Evolutionary conservation across 2,797 vertebrate genomes (phyloP).

Genomic region (Antrozous pallidus): DNA sequence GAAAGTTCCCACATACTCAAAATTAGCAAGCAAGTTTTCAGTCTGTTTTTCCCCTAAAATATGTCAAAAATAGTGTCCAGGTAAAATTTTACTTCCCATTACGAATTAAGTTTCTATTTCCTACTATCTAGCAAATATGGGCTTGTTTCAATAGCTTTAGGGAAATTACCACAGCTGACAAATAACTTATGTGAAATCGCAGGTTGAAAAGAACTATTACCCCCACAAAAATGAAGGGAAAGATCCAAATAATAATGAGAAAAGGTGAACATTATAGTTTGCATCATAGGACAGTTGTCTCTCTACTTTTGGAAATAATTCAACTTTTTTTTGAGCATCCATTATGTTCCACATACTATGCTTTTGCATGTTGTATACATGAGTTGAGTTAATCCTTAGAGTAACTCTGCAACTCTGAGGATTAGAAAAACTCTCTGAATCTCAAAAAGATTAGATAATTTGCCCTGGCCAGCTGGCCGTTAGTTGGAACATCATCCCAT

Average conservation of each 20-base stretch:
- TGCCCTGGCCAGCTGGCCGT: neutral
- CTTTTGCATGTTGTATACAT: neutral
- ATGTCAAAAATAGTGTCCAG: neutral
- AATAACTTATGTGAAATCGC: neutral
- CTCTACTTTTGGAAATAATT: neutral
- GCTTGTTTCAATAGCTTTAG: neutral
- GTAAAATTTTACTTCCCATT: neutral
- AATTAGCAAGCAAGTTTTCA: slow-evolving; percentile 2
- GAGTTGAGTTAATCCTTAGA: neutral
- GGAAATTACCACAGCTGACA: neutral
- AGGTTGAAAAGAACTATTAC: neutral
- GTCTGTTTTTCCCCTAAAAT: neutral
- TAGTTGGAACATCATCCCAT: neutral
- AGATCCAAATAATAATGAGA: neutral
- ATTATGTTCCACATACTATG: neutral
- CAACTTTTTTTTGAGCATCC: neutral
- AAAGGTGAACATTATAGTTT: neutral
- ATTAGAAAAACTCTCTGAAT: neutral
- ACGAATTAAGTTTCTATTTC: neutral
- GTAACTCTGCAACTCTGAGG: neutral
- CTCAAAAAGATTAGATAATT: neutral
- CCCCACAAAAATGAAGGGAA: neutral
- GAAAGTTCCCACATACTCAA: neutral
- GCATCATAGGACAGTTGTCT: rapidly evolving
- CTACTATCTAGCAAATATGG: neutral